Evolutionary conservation across 1,140 invertebrate genomes (phyloP).

Genomic region (Atta colombica): DNA sequence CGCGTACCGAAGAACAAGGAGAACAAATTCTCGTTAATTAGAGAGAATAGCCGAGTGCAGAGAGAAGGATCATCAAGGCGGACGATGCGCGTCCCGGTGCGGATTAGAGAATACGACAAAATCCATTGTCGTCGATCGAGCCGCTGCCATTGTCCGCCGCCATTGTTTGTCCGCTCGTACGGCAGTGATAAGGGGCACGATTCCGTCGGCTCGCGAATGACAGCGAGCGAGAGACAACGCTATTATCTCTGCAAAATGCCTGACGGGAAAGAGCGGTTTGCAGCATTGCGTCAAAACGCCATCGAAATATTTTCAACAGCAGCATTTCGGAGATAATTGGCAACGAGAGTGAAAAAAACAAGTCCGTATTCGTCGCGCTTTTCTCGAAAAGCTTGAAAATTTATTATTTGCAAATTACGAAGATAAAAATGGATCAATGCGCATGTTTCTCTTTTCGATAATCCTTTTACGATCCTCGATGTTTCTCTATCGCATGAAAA

Average conservation of each 20-base stretch:
- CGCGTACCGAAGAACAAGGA: constrained; percentile 18
- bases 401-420: not conserved
- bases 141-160: constrained; percentile 65
- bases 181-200: constrained; percentile 68
- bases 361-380: not conserved
- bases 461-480: not conserved
- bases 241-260: constrained; percentile 61
- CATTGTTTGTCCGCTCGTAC: constrained; percentile 69
- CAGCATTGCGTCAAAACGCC: not conserved
- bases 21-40: constrained; percentile 63
- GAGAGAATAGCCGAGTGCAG: constrained; percentile 40
- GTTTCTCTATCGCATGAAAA: not conserved
- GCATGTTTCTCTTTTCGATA: not conserved
- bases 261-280: constrained; percentile 30
- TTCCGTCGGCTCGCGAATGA: constrained; percentile 55
- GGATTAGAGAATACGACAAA: constrained; percentile 66
- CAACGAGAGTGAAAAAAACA: not conserved
- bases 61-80: constrained; percentile 42
- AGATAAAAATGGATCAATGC: not conserved
- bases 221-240: constrained; percentile 41
- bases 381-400: not conserved
- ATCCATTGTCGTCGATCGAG: constrained; percentile 75
- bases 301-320: constrained; percentile 46
- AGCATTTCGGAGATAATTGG: constrained; percentile 20
- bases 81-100: constrained; percentile 19